Evolutionary conservation across 92 coral and sea anemone species (phyloP).

Genomic region (Phenganax stokvisi): DNA sequence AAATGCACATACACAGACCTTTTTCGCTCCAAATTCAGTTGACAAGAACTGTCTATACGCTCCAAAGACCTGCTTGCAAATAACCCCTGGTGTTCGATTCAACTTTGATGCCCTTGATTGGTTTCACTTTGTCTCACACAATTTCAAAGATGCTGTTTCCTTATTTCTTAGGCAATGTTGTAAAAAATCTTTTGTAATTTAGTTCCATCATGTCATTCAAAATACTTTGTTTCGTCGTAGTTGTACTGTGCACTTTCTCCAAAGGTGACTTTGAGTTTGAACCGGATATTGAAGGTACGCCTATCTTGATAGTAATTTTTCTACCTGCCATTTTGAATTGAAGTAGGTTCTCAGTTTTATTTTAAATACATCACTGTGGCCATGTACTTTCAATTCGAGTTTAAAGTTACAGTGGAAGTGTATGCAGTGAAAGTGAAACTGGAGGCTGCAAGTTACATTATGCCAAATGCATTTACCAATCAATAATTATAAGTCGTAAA

Average conservation of each 20-base stretch:
- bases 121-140: constrained; percentile 16
- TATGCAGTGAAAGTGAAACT: no score
- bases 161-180: background rate
- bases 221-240: background rate
- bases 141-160: background rate
- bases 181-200: background rate
- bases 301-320: background rate
- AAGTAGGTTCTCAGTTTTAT: background rate
- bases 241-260: background rate
- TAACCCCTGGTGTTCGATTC: constrained; percentile 29
- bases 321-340: background rate
- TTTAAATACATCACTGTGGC: background rate
- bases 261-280: background rate
- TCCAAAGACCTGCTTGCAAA: constrained; percentile 10
- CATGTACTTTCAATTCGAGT: no score
- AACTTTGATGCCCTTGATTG: constrained; percentile 30
- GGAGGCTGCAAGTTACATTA: no score
- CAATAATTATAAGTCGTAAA: no score
- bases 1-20: no score
- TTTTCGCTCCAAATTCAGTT: no score
- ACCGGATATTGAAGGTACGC: constrained; percentile 22
- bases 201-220: constrained; percentile 5
- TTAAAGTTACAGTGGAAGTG: no score
- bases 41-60: background rate
- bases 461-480: no score